Evolutionary conservation across 2,797 vertebrate species (phyloP), one percentile per base, ranked within the genome.

Genomic region (Eulemur albifrons): DNA sequence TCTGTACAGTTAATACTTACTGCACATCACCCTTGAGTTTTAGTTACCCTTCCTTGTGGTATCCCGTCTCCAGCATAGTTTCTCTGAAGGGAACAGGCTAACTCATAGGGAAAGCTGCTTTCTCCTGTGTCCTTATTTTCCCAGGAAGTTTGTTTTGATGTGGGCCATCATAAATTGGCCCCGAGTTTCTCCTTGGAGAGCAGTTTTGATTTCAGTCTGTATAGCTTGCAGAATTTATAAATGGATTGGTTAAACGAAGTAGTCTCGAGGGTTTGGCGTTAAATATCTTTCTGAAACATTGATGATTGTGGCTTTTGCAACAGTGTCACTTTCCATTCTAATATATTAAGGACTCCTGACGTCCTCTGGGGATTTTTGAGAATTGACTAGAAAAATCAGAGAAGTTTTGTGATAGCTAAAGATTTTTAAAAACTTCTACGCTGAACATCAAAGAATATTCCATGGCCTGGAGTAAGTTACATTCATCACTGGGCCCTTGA

Each of bases 191-290:
- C 57, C 43, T 5, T 90, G 48, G 75, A 90, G 65, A 95, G 30
- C 13, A 57, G 20, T 69, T 80, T 32, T 96, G 40, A 40, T 95
- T 94, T 90, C 15, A 45, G 4, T 93, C 38, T 76, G 21, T 83
- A 85, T 61, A 92, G 27, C 35, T 85, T 86, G n/a, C 8, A 90
- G 82, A 72, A 82, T 93, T 88, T 93, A 32, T 84, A 82, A 88
- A 59, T 63, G 61, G 48, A 63, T 96, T 93, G 40, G 35, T 70
- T 73, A 75, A 79, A 94, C 2, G 13, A 92, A 81, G 8, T 77
- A 40, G 1, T 88, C 35, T 88, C 18, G 48, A 59, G 48, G 18
- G 13, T 82, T 90, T 89, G 35, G 93, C 45, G 20, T 88, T 73
- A 84, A 93, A 45, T 73, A 73, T 82, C 70, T 93, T 79, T 35